Conservation (phyloP, 2,113 vertebrate genomes). For the Leptodactylus fuscus region DNA sequence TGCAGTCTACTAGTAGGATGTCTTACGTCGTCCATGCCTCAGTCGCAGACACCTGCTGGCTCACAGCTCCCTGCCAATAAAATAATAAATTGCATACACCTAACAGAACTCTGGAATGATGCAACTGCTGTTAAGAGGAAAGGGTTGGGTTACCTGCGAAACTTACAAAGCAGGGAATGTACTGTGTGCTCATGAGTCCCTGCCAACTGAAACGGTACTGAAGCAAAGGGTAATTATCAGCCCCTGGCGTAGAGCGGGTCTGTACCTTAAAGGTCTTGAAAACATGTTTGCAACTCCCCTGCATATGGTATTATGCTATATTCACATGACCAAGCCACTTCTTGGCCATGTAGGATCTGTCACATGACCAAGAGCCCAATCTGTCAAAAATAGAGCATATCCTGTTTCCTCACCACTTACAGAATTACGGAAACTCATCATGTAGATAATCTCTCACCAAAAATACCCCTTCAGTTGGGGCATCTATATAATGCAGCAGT, state of each 20-base stretch:
- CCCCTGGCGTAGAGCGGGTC: conserved; percentile 45
- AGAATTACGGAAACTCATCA: no score
- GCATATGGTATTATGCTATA: no score
- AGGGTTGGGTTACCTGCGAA: conserved; percentile 76
- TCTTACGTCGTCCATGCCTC: conserved; percentile 62
- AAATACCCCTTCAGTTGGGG: no score
- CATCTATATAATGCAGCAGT: no score
- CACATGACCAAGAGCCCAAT: no score
- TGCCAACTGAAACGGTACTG: conserved; percentile 70
- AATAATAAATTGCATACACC: conserved; percentile 54
- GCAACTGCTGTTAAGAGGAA: conserved; percentile 72
- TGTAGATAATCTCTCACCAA: no score
- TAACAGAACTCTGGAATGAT: conserved; percentile 70
- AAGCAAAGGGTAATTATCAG: conserved; percentile 71
- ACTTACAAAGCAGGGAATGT: conserved; percentile 70
- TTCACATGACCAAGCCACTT: no score
- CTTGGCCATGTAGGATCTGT: no score
- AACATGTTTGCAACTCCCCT: not conserved
- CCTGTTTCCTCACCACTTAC: no score
- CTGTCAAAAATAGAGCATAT: no score
- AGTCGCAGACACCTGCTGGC: conserved; percentile 75
- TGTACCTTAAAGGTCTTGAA: not conserved
- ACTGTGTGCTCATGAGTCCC: conserved; percentile 67
- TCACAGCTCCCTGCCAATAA: conserved; percentile 71
- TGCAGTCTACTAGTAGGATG: conserved; percentile 29